Evolutionary conservation across 64 coral and sea anemone species (phyloP).

Genomic region (Cladopsammia gracilis): DNA sequence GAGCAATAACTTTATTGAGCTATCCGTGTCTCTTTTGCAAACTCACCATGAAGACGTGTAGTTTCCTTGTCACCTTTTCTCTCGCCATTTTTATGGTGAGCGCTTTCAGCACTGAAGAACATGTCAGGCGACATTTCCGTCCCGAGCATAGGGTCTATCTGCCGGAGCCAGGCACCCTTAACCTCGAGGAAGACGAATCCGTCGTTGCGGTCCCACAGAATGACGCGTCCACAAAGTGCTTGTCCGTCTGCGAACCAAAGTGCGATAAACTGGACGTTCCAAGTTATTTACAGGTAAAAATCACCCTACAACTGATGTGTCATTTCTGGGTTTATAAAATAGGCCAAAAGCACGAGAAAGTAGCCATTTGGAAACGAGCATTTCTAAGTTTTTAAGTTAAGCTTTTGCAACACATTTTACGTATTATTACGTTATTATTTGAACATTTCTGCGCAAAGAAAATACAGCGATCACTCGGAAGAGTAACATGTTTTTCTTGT

Average conservation of each 20-base stretch:
- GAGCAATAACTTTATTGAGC: background rate
- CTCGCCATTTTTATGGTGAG: background rate
- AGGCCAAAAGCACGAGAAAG: no score
- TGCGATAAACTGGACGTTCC: background rate
- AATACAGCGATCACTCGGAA: no score
- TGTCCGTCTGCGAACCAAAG: background rate
- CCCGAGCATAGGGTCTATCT: background rate
- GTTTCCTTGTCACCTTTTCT: background rate
- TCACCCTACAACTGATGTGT: background rate
- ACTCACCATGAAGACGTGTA: background rate
- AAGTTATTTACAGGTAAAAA: background rate
- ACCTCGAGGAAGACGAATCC: background rate
- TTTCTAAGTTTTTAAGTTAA: no score
- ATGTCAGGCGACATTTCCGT: background rate
- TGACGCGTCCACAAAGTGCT: slow-evolving; percentile 5
- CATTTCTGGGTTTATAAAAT: background rate
- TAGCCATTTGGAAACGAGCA: no score
- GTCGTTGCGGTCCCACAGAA: background rate
- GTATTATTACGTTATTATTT: no score
- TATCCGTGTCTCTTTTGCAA: background rate
- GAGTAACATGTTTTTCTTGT: background rate
- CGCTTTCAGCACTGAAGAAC: background rate
- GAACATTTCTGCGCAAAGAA: no score
- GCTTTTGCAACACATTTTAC: no score
- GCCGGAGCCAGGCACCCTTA: background rate